Conservation (phyloP, 2,888 invertebrate species). For the Ectemnius continuus region DNA sequence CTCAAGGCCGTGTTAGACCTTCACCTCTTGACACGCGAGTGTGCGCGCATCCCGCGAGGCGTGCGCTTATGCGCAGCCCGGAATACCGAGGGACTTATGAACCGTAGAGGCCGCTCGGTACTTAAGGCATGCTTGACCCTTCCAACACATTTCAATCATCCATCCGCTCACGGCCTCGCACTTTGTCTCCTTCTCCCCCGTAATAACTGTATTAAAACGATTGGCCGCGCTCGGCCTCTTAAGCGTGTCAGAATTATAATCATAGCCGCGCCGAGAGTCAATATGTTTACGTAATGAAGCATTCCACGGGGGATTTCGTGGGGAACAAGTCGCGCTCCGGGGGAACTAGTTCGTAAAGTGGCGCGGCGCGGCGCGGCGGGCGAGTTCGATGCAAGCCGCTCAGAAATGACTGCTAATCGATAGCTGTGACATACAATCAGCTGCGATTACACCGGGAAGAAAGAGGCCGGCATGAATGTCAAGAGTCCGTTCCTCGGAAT, state of each 20-base stretch:
- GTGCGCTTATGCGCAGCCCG: conserved; percentile 42
- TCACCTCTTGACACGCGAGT: conserved; percentile 71
- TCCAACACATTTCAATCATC: conserved; percentile 52
- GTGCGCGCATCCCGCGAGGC: conserved; percentile 45
- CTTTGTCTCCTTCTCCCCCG: neutral
- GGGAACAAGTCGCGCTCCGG: too few species aligned
- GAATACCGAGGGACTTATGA: conserved; percentile 56
- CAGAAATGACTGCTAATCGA: conserved; percentile 30
- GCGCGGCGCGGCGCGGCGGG: too few species aligned
- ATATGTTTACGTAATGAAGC: neutral
- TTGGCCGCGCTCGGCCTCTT: neutral
- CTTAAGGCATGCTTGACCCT: conserved; percentile 55
- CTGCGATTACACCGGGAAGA: conserved; percentile 41
- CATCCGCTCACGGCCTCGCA: conserved; percentile 2
- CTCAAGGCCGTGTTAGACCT: conserved; percentile 72
- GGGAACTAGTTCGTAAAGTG: too few species aligned
- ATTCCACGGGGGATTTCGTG: too few species aligned
- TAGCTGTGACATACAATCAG: conserved; percentile 45
- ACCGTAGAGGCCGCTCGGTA: conserved; percentile 60
- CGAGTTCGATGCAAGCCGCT: neutral
- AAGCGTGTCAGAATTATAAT: too few species aligned
- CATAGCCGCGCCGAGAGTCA: too few species aligned
- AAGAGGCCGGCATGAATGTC: conserved; percentile 55
- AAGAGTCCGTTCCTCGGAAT: conserved; percentile 58
- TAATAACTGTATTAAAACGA: neutral